Percentiles rank a stretch among this genome's conserved stretches.
phyloP scores from a whole-genome alignment of 2,888 invertebrate species.

The Stenolophus ochropezus region DNA sequence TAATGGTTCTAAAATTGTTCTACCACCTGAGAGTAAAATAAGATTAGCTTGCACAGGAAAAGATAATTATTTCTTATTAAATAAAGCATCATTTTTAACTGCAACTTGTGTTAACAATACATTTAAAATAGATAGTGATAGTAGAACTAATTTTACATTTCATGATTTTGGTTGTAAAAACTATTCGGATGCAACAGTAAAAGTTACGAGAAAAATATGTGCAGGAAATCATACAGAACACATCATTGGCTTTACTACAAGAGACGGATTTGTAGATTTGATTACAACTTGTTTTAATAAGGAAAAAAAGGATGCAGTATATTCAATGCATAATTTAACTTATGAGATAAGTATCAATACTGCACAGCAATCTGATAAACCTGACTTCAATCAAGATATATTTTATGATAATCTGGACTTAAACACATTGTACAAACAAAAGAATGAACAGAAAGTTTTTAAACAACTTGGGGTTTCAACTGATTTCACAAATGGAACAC shows the following conservation, averaged over 20 bases:
- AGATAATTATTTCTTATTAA: constrained; percentile 12
- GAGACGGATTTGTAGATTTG: constrained; percentile 72
- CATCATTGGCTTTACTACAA: constrained; percentile 75
- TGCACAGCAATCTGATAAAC: constrained; percentile 74
- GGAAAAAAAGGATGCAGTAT: constrained; percentile 73
- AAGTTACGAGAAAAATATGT: constrained; percentile 73
- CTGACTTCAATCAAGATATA: constrained; percentile 65
- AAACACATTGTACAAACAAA: background rate
- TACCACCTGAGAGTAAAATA: background rate
- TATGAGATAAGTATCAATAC: constrained; percentile 71
- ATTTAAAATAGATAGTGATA: background rate
- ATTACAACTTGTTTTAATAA: constrained; percentile 76
- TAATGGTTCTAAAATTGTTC: background rate
- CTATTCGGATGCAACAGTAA: constrained; percentile 71
- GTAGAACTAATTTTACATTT: constrained; percentile 65
- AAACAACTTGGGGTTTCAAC: background rate
- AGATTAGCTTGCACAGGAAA: constrained; percentile 46
- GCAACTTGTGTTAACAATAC: constrained; percentile 64
- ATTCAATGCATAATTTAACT: constrained; percentile 74
- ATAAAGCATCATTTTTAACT: constrained; percentile 10
- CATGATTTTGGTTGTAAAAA: constrained; percentile 72
- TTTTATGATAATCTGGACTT: background rate
- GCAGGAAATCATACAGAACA: constrained; percentile 72
- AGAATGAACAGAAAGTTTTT: background rate
- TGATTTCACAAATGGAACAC: background rate